phyloP scores from a whole-genome alignment of 2,888 invertebrate genomes.

The Parnassius mnemosyne region DNA sequence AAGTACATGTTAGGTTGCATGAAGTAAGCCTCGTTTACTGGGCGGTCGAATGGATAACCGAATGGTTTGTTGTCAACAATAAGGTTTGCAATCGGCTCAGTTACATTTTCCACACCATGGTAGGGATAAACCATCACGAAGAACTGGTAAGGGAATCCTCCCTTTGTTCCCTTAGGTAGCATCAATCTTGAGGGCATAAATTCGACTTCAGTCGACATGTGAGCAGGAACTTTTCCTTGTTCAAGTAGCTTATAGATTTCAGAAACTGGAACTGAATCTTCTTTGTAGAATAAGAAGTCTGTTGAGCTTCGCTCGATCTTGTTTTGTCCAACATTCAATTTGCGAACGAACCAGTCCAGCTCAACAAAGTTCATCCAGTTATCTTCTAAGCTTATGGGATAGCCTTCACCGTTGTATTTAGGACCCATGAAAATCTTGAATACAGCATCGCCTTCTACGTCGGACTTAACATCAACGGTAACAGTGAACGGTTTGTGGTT shows the following conservation, averaged over 20 bases:
- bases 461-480: slow-evolving; percentile 80
- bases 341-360: slow-evolving; percentile 81
- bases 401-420: slow-evolving; percentile 82
- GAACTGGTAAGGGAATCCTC: slow-evolving; percentile 84
- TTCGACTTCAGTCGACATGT: slow-evolving; percentile 76
- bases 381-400: slow-evolving; percentile 72
- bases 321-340: slow-evolving; percentile 83
- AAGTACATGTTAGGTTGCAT: slow-evolving; percentile 81
- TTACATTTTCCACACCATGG: slow-evolving; percentile 54
- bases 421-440: slow-evolving; percentile 86
- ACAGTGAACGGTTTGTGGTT: slow-evolving; percentile 85
- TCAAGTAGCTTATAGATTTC: slow-evolving; percentile 81
- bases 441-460: slow-evolving; percentile 78
- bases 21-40: slow-evolving; percentile 64
- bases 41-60: slow-evolving; percentile 82
- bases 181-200: slow-evolving; percentile 85
- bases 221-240: slow-evolving; percentile 73
- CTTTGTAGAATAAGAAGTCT: slow-evolving; percentile 81
- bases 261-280: slow-evolving; percentile 82
- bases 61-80: slow-evolving; percentile 74
- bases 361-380: slow-evolving; percentile 82
- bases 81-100: slow-evolving; percentile 45
- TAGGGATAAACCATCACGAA: slow-evolving; percentile 82
- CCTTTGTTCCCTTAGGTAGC: slow-evolving; percentile 85
- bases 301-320: slow-evolving; percentile 83